Evolutionary conservation across 2,113 vertebrate species (phyloP).

Genomic region (Ursus arctos): DNA sequence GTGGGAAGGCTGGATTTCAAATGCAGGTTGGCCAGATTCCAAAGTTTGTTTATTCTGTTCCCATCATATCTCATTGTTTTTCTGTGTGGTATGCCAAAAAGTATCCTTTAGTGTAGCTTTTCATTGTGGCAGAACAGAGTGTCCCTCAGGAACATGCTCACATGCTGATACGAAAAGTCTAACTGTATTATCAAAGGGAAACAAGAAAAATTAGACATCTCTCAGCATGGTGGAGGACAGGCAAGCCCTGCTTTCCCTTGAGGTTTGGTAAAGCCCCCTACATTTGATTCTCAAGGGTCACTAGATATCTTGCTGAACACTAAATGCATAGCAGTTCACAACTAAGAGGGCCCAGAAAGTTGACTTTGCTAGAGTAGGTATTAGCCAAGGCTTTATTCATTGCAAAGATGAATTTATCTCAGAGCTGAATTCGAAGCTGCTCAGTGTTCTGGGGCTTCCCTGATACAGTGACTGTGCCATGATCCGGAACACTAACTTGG

Average conservation of each 20-base stretch:
- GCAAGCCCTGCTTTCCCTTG: background rate
- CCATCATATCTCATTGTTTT: background rate
- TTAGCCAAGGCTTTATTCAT: background rate
- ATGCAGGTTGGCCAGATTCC: background rate
- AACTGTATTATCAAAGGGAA: slow-evolving; percentile 1
- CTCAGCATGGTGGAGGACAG: background rate
- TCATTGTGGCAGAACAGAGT: background rate
- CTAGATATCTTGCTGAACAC: background rate
- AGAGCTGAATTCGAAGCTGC: background rate
- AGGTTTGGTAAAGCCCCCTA: background rate
- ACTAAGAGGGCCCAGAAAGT: background rate
- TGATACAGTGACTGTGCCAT: accelerated
- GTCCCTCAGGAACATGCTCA: slow-evolving; percentile 3
- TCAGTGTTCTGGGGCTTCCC: background rate
- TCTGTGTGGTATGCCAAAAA: background rate
- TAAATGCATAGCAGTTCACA: background rate
- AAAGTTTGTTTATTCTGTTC: slow-evolving; percentile 28
- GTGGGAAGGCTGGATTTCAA: slow-evolving; percentile 53
- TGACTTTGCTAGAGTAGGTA: background rate
- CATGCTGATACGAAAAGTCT: slow-evolving; percentile 22
- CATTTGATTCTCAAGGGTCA: background rate
- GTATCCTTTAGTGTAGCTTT: slow-evolving; percentile 53
- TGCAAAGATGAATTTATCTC: background rate
- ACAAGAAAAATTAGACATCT: background rate
- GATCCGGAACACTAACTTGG: background rate